Evolutionary conservation across 2,888 invertebrate genomes (phyloP).

Genomic region (Clanis bilineata): DNA sequence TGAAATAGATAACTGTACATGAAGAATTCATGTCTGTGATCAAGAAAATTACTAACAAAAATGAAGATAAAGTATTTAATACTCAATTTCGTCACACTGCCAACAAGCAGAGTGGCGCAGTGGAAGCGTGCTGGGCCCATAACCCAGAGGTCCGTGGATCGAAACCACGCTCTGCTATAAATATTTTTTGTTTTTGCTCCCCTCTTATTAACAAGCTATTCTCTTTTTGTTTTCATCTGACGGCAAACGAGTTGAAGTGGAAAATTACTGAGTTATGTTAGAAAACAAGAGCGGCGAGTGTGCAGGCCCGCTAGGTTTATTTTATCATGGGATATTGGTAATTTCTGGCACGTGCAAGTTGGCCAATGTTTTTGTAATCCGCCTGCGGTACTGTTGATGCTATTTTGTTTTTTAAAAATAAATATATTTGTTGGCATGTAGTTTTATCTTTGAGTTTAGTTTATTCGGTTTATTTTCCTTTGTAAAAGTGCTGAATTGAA

Average conservation of each 20-base stretch:
- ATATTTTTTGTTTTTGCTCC: slow-evolving; percentile 32
- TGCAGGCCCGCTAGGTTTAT: slow-evolving; percentile 50
- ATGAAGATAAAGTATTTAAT: not conserved
- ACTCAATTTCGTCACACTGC: slow-evolving; percentile 25
- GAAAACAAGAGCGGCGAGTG: slow-evolving; percentile 50
- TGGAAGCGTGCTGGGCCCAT: slow-evolving; percentile 92
- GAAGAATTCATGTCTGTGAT: no score
- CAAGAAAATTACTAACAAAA: no score
- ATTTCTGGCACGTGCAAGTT: slow-evolving; percentile 65
- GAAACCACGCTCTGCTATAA: slow-evolving; percentile 90
- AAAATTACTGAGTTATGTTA: slow-evolving; percentile 52
- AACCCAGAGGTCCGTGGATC: slow-evolving; percentile 95
- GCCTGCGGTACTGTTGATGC: slow-evolving; percentile 40
- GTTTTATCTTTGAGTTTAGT: no score
- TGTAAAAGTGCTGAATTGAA: slow-evolving; percentile 1
- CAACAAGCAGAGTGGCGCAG: slow-evolving; percentile 86
- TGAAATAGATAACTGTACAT: no score
- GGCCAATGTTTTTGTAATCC: slow-evolving; percentile 50
- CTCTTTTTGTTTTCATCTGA: slow-evolving; percentile 25
- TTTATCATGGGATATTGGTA: slow-evolving; percentile 81
- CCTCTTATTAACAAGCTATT: not conserved
- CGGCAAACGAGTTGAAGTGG: slow-evolving; percentile 27
- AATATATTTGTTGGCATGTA: slow-evolving; percentile 36
- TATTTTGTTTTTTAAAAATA: slow-evolving; percentile 47
- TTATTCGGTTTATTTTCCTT: slow-evolving; percentile 13